Evolutionary conservation across 2,888 invertebrate species (phyloP), one percentile per base, ranked within the genome.

Genomic region (Apantesis nais): DNA sequence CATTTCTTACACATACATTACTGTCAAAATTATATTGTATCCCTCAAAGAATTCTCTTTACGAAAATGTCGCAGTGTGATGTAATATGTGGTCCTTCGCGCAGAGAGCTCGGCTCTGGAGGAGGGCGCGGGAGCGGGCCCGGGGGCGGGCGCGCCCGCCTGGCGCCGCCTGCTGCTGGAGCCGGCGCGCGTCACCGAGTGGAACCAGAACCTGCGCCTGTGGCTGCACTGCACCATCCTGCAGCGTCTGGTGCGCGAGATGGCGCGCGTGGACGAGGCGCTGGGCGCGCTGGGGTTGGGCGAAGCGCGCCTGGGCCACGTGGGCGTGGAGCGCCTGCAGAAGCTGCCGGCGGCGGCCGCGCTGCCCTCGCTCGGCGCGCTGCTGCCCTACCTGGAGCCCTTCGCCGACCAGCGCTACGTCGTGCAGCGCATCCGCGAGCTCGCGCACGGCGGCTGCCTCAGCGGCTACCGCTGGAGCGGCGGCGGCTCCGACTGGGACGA

Each of bases 391-490:
- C 77, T 83, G 84, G 69, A 85, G 74, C 55, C 83, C 72, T 74
- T 85, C 34, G 79, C 81, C 25, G 64, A 98, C 64, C 93, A 99
- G 90, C 97, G 98, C 86, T 99, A 99, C 94, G 93, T 98, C 25
- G 97, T 97, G 65, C 96, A 96, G 75, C 95, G 99, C 80, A 97
- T 99, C 52, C 95, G 96, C 85, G 97, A 97, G 83, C 95, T 99
- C 75, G 96, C 97, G 0, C 96, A 96, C 86, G 98, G 98, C 74
- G 98, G 98, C 16, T 98, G 98, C 86, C 97, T 99, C 95, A 97
- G 98, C 85, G 97, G 97, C 83, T 99, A 97, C 92, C 97, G 97
- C 77, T 99, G 99, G 99, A 97, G 97, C 91, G 96, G 97, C 71
- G 99, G 99, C 63, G 97, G 97, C 61, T 93, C 97, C 83, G 96